These are phyloP conservation scores for Chelonus formosanus DNA, from an alignment of 2,888 invertebrate genomes.

Conservation along the genomic window DNA sequence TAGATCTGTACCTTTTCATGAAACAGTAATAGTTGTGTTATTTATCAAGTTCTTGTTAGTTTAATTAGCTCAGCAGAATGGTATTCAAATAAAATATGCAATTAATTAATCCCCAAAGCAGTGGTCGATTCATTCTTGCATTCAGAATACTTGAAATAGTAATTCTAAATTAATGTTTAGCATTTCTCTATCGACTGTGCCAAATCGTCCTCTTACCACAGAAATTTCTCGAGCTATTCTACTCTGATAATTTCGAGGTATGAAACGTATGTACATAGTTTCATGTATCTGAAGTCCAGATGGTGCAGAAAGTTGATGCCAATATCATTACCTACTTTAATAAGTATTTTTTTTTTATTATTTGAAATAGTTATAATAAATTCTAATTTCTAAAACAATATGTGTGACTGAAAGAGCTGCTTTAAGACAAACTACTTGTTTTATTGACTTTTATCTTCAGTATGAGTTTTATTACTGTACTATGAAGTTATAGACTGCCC, in stretches of 20 bases:
- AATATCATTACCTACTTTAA: no score
- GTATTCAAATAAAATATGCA: neutral
- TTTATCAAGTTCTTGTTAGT: neutral
- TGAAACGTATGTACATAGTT: neutral
- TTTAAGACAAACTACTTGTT: constrained; percentile 5
- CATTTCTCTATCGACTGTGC: constrained; percentile 6
- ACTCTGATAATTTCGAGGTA: neutral
- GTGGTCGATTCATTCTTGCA: neutral
- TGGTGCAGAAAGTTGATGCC: no score
- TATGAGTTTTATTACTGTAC: neutral
- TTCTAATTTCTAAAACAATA: neutral
- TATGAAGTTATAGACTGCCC: no score
- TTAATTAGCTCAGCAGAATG: neutral
- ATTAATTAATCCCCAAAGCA: constrained; percentile 12
- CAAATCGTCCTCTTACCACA: constrained; percentile 6
- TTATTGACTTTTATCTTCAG: constrained; percentile 9
- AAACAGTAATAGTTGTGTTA: no score
- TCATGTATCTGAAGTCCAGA: no score
- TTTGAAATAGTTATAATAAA: neutral
- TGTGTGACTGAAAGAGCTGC: neutral
- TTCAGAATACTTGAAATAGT: neutral
- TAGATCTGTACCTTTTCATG: no score
- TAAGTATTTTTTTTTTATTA: no score
- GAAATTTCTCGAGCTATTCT: constrained; percentile 3
- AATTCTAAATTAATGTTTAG: constrained; percentile 7